Percentiles rank a stretch among this genome's conserved stretches.
Evolutionary conservation across 2,888 invertebrate genomes (phyloP).

Genomic region (Argyra leucocephala): DNA sequence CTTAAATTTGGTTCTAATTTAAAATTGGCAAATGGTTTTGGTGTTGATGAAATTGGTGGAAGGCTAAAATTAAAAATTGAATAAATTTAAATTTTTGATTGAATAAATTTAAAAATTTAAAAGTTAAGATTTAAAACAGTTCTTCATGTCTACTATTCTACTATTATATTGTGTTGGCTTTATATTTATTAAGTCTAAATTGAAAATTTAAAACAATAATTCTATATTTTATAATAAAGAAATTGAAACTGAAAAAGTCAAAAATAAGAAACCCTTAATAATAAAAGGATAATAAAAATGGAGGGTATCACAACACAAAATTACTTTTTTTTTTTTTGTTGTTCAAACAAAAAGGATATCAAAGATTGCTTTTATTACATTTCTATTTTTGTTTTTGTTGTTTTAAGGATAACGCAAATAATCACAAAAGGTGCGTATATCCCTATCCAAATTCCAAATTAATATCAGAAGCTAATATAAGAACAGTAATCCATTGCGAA

Average conservation of each 20-base stretch:
- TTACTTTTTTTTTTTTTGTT: too few relatives aligned
- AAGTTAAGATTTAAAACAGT: too few relatives aligned
- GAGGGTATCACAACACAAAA: neutral
- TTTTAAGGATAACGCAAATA: neutral
- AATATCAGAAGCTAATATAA: neutral
- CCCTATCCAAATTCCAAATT: neutral
- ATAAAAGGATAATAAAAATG: too few relatives aligned
- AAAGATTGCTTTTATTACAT: neutral
- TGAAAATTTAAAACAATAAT: too few relatives aligned
- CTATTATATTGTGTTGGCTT: too few relatives aligned
- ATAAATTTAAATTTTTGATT: neutral
- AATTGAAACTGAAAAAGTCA: too few relatives aligned
- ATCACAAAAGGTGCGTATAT: neutral
- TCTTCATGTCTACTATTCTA: too few relatives aligned
- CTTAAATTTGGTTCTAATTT: conserved; percentile 42
- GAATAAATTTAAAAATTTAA: neutral
- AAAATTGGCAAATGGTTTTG: conserved; percentile 41
- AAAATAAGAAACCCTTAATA: too few relatives aligned
- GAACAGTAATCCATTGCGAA: neutral
- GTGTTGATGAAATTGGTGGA: conserved; percentile 37
- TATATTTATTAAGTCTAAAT: too few relatives aligned
- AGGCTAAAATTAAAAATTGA: conserved; percentile 28
- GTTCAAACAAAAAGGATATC: neutral
- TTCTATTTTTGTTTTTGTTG: neutral
- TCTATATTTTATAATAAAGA: too few relatives aligned